Evolutionary conservation across 2,113 vertebrate genomes (phyloP).

Genomic region (Nannospalax galili): DNA sequence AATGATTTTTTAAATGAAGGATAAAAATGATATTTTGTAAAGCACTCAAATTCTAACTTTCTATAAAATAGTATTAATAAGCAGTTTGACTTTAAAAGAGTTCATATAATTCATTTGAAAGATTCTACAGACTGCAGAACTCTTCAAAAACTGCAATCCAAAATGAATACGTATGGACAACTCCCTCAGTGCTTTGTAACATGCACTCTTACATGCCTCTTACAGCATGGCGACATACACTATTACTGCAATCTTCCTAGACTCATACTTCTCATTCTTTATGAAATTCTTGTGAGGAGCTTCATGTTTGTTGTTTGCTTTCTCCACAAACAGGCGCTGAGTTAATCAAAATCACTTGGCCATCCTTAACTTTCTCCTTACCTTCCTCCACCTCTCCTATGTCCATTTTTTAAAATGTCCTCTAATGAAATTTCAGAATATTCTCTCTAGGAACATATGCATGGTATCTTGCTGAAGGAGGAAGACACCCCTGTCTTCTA

Average conservation of each 20-base stretch:
- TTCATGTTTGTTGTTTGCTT: background rate
- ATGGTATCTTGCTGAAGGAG: background rate
- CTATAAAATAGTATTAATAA: conserved; percentile 64
- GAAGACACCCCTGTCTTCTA: background rate
- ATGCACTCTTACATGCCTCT: too few relatives aligned
- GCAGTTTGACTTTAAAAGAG: conserved; percentile 48
- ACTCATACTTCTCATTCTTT: background rate
- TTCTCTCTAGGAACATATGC: background rate
- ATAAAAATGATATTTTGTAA: conserved; percentile 63
- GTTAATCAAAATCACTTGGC: background rate
- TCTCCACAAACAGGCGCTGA: background rate
- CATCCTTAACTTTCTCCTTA: background rate
- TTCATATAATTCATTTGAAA: conserved; percentile 57
- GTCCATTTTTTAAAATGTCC: background rate
- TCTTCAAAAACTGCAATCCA: conserved; percentile 54
- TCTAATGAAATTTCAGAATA: background rate
- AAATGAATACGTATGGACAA: background rate
- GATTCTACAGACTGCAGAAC: conserved; percentile 33
- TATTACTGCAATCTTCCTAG: too few relatives aligned
- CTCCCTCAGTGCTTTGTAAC: background rate
- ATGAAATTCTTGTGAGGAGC: background rate
- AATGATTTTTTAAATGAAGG: conserved; percentile 3
- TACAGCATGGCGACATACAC: too few relatives aligned
- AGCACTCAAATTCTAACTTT: conserved; percentile 54
- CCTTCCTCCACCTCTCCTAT: background rate